These are phyloP conservation scores for Plestiodon gilberti DNA, from an alignment of 2,113 vertebrate genomes.

Conservation along the genomic window DNA sequence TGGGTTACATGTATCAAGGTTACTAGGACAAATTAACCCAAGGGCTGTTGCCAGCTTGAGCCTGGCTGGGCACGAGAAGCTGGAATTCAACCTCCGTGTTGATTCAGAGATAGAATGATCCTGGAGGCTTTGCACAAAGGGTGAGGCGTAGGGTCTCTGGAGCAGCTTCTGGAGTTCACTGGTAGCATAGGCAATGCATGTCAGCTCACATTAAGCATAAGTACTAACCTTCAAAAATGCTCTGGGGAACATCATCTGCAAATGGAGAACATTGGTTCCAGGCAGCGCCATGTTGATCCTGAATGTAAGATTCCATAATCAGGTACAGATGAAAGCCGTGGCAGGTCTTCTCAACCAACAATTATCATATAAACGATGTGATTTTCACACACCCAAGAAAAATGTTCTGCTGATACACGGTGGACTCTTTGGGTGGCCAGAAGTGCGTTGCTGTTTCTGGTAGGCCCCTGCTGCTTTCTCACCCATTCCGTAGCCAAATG, in stretches of 20 bases:
- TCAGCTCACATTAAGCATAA: slow-evolving; percentile 35
- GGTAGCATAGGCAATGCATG: background rate
- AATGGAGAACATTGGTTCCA: background rate
- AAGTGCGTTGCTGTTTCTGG: background rate
- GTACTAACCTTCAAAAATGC: background rate
- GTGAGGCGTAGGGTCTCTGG: rapidly evolving
- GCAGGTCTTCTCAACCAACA: slow-evolving; percentile 13
- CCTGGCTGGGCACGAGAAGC: background rate
- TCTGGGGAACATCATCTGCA: slow-evolving; percentile 16
- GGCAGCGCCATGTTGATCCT: slow-evolving; percentile 1
- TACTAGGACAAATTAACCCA: background rate
- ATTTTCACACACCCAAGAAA: background rate
- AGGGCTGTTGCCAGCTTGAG: background rate
- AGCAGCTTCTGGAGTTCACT: background rate
- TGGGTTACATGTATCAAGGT: background rate
- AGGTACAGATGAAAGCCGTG: background rate
- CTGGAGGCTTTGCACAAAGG: rapidly evolving
- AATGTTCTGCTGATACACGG: background rate
- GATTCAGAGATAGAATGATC: background rate
- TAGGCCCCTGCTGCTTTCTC: rapidly evolving
- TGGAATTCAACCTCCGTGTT: rapidly evolving
- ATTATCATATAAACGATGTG: slow-evolving; percentile 17
- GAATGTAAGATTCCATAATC: slow-evolving; percentile 36
- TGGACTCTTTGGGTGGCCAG: background rate
- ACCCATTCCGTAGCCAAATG: background rate